These are phyloP conservation scores for Lethenteron reissneri DNA, from an alignment of 2,113 vertebrate genomes.

Conservation along the genomic window DNA sequence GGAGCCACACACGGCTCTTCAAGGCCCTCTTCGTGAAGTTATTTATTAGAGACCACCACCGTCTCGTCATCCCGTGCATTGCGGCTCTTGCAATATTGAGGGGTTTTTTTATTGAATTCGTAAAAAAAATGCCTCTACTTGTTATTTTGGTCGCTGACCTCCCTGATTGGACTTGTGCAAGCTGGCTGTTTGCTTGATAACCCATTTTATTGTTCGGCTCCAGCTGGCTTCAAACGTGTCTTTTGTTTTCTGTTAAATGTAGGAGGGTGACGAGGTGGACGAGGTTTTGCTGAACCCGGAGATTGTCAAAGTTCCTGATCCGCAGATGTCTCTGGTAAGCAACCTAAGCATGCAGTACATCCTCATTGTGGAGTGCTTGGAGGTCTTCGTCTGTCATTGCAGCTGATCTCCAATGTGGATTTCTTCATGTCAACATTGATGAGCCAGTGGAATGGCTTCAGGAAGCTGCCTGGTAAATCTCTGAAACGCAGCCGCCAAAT, in stretches of 20 bases:
- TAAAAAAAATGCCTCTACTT: slow-evolving; percentile 11
- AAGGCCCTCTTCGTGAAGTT: too few species aligned
- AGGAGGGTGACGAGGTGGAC: slow-evolving; percentile 75
- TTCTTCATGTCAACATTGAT: too few species aligned
- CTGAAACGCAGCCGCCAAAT: too few species aligned
- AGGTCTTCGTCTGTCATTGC: too few species aligned
- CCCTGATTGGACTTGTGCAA: slow-evolving; percentile 13
- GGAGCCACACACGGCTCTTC: too few species aligned
- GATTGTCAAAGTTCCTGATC: slow-evolving; percentile 94
- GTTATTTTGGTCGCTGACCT: slow-evolving; percentile 14
- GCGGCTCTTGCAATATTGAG: slow-evolving; percentile 3
- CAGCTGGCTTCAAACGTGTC: slow-evolving; percentile 13
- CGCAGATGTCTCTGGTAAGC: slow-evolving; percentile 91
- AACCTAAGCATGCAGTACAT: neutral
- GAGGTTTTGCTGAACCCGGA: slow-evolving; percentile 58
- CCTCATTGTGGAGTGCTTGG: too few species aligned
- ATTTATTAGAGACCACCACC: too few species aligned
- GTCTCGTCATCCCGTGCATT: too few species aligned
- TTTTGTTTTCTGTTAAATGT: slow-evolving; percentile 9
- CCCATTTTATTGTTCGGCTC: slow-evolving; percentile 17
- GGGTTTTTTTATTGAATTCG: slow-evolving; percentile 13
- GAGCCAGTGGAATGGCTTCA: too few species aligned
- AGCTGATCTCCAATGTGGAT: too few species aligned
- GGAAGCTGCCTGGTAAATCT: too few species aligned
- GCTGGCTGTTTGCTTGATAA: slow-evolving; percentile 16